phyloP scores from a whole-genome alignment of 2,797 vertebrate genomes.

The Pteronotus mesoamericanus region DNA sequence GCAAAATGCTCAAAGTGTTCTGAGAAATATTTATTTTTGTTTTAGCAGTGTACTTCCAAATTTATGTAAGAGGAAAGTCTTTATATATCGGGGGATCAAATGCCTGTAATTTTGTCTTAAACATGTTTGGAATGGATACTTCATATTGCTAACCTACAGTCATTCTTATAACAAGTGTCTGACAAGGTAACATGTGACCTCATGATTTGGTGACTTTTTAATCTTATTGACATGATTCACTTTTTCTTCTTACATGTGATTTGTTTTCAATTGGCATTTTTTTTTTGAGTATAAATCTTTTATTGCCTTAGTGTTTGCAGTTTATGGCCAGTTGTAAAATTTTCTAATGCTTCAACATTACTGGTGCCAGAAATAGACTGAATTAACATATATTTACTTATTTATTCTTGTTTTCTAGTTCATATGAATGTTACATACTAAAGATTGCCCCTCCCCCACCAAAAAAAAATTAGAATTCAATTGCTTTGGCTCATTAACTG shows the following conservation, averaged over 20 bases:
- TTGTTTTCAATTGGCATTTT: neutral
- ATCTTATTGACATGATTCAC: neutral
- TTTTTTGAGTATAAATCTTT: slow-evolving; percentile 5
- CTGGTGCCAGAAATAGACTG: neutral
- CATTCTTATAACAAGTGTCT: neutral
- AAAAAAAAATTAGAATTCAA: neutral
- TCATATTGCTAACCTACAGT: neutral
- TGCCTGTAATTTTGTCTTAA: neutral
- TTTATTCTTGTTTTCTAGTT: slow-evolving; percentile 33
- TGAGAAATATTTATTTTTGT: slow-evolving; percentile 5
- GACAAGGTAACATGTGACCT: neutral
- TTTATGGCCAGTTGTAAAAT: slow-evolving; percentile 13
- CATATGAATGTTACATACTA: neutral
- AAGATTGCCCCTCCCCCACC: neutral
- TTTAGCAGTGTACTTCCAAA: neutral
- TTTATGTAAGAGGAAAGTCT: neutral
- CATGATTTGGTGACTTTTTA: neutral
- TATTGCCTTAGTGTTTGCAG: neutral
- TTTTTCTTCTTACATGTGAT: neutral
- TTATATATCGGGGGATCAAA: neutral
- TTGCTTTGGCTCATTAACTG: slow-evolving; percentile 14
- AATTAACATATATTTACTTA: neutral
- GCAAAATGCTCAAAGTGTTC: neutral
- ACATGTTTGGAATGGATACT: neutral
- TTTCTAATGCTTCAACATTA: neutral